phyloP scores from a whole-genome alignment of 2,797 vertebrate species.

The Peromyscus aztecus region DNA sequence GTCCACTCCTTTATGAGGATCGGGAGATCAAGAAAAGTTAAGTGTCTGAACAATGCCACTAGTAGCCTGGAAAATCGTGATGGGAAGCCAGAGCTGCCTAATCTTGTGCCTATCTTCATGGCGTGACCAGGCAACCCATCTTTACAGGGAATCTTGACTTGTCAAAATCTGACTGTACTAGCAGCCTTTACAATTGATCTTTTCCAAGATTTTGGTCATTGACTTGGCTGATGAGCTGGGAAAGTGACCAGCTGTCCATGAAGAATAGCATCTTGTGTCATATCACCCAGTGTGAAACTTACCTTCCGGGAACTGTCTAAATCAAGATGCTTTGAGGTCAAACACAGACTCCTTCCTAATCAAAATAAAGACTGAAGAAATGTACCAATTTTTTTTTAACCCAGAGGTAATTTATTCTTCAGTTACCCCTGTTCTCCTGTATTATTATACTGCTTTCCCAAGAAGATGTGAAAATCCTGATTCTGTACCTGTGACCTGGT shows the following conservation, averaged over 20 bases:
- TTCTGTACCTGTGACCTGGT: neutral
- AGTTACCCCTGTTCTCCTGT: neutral
- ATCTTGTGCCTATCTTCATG: neutral
- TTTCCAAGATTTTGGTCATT: neutral
- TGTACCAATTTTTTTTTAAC: neutral
- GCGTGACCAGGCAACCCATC: neutral
- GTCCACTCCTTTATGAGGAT: neutral
- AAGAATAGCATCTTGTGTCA: neutral
- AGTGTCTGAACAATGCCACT: neutral
- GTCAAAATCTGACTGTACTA: neutral
- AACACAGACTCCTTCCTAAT: neutral
- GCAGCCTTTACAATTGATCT: neutral
- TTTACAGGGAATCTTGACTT: neutral
- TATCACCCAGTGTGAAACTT: neutral
- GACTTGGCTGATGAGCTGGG: neutral
- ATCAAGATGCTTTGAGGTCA: neutral
- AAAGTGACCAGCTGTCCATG: neutral
- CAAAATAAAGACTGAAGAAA: neutral
- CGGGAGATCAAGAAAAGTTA: neutral
- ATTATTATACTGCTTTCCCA: neutral
- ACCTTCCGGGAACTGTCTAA: neutral
- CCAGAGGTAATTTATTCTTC: neutral
- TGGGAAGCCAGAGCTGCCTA: neutral
- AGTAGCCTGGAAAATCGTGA: neutral
- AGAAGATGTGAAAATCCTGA: neutral